Evolutionary conservation across 2,888 invertebrate species (phyloP), one percentile per base, ranked within the genome.

Genomic region (Cyaniris semiargus): DNA sequence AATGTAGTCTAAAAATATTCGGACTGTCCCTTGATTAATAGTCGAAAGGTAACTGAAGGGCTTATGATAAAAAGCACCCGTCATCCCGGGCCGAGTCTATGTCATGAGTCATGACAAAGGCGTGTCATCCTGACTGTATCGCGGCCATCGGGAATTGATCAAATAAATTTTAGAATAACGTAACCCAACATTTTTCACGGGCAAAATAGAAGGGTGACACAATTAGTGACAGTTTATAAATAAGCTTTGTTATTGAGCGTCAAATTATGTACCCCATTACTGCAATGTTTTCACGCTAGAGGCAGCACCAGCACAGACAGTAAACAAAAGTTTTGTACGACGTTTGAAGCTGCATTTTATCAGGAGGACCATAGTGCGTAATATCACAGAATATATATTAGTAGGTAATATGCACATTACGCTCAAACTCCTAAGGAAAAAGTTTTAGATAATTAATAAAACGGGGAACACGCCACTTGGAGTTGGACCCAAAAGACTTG

Each of bases 1-100:
- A 72, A 44, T 44, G 23, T 23, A 44, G 38, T 44, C 44, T 77
- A 79, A 78, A 78, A 76, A 75, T 44, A 71, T 66, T 56, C 71
- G 15, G n/a, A n/a, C n/a, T 70, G 76, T 78, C 83, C 80, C 82
- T 87, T 90, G 89, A 90, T 91, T 90, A 90, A 90, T 90, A 89
- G 85, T 86, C 86, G 80, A 81, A 80, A 83, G 84, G 83, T 83
- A 74, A 74, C 72, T 1, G 44, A 82, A 84, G 86, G 84, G 84
- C 84, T 81, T 80, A 80, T 85, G 87, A 85, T 84, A 86, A 86
- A 81, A 83, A 85, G 85, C 87, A 86, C 87, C 87, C 88, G 86
- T 88, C 90, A 89, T 87, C 86, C 85, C 83, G 84, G 84, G 84
- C 87, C 87, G 48, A 48, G 74, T 74, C 53, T 38, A 71, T 71